phyloP scores from a whole-genome alignment of 2,113 vertebrate species.

The Pteruthius melanotis region DNA sequence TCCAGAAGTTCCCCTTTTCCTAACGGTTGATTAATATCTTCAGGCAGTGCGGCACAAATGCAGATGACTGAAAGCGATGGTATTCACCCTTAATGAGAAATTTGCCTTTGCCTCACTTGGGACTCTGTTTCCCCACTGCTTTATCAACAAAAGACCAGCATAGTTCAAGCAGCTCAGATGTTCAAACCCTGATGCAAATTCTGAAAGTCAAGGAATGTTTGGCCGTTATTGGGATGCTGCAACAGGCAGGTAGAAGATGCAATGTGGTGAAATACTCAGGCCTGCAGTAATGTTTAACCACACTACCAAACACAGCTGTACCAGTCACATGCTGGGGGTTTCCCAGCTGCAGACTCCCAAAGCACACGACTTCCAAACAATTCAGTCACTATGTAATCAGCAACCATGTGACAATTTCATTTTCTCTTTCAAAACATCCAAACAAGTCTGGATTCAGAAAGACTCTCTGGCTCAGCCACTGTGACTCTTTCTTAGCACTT shows the following conservation, averaged over 20 bases:
- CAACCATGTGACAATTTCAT: slow-evolving; percentile 25
- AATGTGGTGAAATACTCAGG: background rate
- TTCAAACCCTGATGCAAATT: slow-evolving; percentile 35
- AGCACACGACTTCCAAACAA: slow-evolving; percentile 48
- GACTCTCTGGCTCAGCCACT: background rate
- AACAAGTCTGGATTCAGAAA: slow-evolving; percentile 16
- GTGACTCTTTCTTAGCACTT: background rate
- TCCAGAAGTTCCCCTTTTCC: background rate
- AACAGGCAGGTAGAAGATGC: slow-evolving; percentile 40
- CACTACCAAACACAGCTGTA: background rate
- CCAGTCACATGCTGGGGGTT: slow-evolving; percentile 26
- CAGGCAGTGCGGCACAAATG: background rate
- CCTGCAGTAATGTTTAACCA: background rate
- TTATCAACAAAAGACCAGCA: background rate
- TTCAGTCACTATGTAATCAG: background rate
- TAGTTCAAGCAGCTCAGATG: background rate
- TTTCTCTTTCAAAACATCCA: slow-evolving; percentile 24
- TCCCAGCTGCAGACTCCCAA: slow-evolving; percentile 34
- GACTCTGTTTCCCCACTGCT: background rate
- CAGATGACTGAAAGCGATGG: background rate
- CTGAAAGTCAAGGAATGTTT: background rate
- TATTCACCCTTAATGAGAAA: background rate
- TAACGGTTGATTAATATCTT: background rate
- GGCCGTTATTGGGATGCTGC: background rate
- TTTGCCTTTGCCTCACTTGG: background rate